A percentile compares a stretch with the other conserved stretches of the same genome.
Conservation (phyloP, 2,113 vertebrate species). For the Erythrolamprus reginae region DNA sequence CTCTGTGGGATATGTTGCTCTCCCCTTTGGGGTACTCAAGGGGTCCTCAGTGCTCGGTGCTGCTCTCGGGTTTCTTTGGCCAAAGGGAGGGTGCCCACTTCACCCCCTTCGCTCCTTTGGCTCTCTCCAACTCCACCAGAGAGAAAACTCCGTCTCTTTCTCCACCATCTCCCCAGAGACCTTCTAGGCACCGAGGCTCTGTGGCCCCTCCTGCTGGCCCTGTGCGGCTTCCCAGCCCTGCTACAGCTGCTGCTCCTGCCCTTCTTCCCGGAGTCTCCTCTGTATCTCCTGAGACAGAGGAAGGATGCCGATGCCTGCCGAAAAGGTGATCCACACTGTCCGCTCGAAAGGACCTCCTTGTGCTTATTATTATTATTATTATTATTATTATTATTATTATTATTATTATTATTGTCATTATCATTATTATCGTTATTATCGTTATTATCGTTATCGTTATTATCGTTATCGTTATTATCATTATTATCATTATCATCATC, state of each 20-base stretch:
- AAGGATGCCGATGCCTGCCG: slow-evolving; percentile 67
- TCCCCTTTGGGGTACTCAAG: not conserved
- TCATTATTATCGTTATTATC: too few species aligned
- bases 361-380: too few species aligned
- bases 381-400: too few species aligned
- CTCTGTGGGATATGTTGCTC: not conserved
- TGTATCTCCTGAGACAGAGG: slow-evolving; percentile 73
- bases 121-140: not conserved
- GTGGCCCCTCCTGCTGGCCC: slow-evolving; percentile 75
- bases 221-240: slow-evolving; percentile 65
- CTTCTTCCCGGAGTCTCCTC: slow-evolving; percentile 68
- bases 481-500: too few species aligned
- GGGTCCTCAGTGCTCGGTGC: not conserved
- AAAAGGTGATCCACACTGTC: slow-evolving; percentile 64
- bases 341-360: not conserved
- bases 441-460: too few species aligned
- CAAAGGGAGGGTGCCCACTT: not conserved
- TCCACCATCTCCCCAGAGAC: slow-evolving; percentile 58
- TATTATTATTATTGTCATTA: too few species aligned
- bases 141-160: not conserved
- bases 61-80: too few species aligned
- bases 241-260: slow-evolving; percentile 67
- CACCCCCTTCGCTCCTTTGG: not conserved
- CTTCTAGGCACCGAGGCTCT: slow-evolving; percentile 78
- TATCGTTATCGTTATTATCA: too few species aligned